Base-by-base conservation (phyloP, 2,888 invertebrate genomes). In the Serrognathus titanus region DNA sequence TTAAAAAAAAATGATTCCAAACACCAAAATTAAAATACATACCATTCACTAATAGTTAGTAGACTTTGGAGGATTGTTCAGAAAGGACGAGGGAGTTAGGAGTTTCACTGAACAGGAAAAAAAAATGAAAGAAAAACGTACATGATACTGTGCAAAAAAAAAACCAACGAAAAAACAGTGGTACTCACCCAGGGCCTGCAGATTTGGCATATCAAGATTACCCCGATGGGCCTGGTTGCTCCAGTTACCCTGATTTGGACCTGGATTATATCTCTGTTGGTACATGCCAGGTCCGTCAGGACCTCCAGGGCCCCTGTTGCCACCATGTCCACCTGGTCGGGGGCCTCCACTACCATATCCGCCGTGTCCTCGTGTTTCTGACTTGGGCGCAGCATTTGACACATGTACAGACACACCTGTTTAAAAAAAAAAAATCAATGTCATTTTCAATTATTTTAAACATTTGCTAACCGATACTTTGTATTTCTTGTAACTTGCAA, bases 311-410 rank as follows among this genome's bases (percentile, higher is more conserved):
- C 66, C 74, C 3, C 75, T 63, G 39, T 69, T 69, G 4, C 66
- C 64, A 5, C 72, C 72, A 13, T 71, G 68, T 6, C 68, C 67
- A 4, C 70, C 70, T 13, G 71, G 63, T 65, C 72, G 66, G 13
- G 72, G 71, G 16, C 72, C 71, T 2, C 73, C 73, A 40, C 74
- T 78, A 65, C 80, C 75, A 48, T 82, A 82, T 61, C 80, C 82
- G 50, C 80, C 70, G 2, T 72, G 80, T 55, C 81, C 82, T 41
- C 80, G 75, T 36, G 79, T 78, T 59, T 79, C 83, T 49, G 78
- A 81, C 77, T 93, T 93, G 38, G 94, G 93, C 60, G 92, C 92
- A 50, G 94, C 94, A 77, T 90, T 91, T 53, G 91, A 90, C 40
- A 96, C 92, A 70, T 92, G 92, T 46, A 92, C 90, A 59, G 91